A percentile compares a stretch with the other conserved stretches of the same genome.
These are phyloP conservation scores for Hydropsyche betteni DNA, from an alignment of 2,888 invertebrate genomes.

Conservation along the genomic window DNA sequence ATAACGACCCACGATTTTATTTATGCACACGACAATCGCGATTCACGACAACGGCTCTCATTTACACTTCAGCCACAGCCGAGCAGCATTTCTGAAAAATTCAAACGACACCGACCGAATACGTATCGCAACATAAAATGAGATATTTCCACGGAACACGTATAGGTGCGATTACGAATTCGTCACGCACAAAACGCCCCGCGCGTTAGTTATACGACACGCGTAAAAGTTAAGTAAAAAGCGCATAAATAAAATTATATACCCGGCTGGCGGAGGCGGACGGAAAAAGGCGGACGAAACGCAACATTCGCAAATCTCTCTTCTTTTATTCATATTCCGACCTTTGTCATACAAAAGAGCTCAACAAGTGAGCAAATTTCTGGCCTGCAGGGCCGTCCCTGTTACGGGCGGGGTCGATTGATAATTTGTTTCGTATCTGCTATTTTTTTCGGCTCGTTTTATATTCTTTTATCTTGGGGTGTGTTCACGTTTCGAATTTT, in stretches of 20 bases:
- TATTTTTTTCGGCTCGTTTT: conserved; percentile 1
- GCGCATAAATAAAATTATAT: not conserved
- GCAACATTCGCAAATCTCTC: conserved; percentile 21
- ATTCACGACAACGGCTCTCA: no score
- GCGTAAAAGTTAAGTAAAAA: not conserved
- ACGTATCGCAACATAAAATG: not conserved
- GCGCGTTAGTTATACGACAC: no score
- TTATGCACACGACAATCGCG: no score
- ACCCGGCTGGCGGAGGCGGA: not conserved
- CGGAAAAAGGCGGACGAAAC: not conserved
- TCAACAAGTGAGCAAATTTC: conserved; percentile 25
- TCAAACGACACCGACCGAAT: no score
- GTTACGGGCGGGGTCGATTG: not conserved
- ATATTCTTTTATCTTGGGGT: not conserved
- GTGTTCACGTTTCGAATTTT: no score
- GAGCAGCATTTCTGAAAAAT: no score
- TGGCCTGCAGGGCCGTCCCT: not conserved
- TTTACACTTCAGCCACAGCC: no score
- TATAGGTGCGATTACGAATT: no score
- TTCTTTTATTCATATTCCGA: conserved; percentile 16
- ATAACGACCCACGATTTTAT: no score
- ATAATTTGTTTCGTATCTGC: conserved; percentile 16
- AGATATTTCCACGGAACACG: not conserved
- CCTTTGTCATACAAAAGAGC: conserved; percentile 24
- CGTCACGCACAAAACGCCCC: no score